A percentile compares a stretch with the other conserved stretches of the same genome.
These are phyloP conservation scores for Coelopa pilipes DNA, from an alignment of 2,888 invertebrate genomes.

Conservation along the genomic window DNA sequence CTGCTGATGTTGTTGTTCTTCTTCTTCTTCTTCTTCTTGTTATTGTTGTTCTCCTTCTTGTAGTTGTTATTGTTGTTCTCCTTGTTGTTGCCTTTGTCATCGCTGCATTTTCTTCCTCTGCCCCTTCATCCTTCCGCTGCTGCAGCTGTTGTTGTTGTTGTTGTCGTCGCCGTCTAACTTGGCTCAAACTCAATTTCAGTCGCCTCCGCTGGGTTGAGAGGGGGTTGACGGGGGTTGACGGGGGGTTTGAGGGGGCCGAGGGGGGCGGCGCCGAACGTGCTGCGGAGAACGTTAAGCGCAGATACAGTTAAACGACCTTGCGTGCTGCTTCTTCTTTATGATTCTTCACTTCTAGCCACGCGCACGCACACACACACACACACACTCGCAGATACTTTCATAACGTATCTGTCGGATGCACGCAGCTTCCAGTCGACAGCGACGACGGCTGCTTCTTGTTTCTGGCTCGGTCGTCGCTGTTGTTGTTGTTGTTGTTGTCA, in stretches of 20 bases:
- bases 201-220: no score
- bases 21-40: neutral
- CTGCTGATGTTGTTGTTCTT: neutral
- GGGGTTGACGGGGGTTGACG: no score
- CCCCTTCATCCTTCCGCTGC: no score
- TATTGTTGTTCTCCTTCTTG: slow-evolving; percentile 1
- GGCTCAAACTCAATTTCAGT: no score
- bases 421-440: neutral
- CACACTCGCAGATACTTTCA: neutral
- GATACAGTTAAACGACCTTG: slow-evolving; percentile 43
- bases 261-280: no score
- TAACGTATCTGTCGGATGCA: neutral
- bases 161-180: no score
- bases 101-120: no score
- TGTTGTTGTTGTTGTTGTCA: neutral
- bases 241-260: no score
- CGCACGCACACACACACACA: no score
- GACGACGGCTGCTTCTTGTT: slow-evolving; percentile 5
- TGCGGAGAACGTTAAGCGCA: slow-evolving; percentile 1
- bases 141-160: no score
- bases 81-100: neutral
- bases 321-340: slow-evolving; percentile 32
- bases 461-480: neutral
- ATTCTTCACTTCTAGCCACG: no score
- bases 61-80: neutral